phyloP scores from a whole-genome alignment of 1,140 invertebrate genomes.

The Stenopsyche tienmushanensis region DNA sequence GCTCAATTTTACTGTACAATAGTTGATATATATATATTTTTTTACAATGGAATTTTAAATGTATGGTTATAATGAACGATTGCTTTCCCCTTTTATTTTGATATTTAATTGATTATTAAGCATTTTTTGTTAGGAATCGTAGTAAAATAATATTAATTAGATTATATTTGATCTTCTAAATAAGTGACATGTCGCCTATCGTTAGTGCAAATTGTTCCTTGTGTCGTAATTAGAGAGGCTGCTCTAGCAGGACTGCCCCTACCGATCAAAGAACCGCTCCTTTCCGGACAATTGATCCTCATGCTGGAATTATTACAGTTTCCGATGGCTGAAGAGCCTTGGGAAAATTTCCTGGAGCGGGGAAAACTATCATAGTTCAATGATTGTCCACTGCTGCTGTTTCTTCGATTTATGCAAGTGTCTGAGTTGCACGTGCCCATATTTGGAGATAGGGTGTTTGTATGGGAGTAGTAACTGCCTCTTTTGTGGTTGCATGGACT shows the following conservation, averaged over 20 bases:
- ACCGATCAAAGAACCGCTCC: background rate
- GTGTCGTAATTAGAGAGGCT: conserved; percentile 28
- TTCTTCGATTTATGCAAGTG: conserved; percentile 27
- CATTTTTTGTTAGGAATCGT: too few species aligned
- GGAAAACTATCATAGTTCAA: conserved; percentile 10
- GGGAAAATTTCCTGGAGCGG: conserved; percentile 18
- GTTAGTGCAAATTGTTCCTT: conserved; percentile 33
- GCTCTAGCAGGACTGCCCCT: conserved; percentile 33
- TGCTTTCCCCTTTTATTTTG: too few species aligned
- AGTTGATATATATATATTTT: too few species aligned
- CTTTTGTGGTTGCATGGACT: conserved; percentile 14
- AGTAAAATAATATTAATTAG: too few species aligned
- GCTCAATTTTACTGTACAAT: too few species aligned
- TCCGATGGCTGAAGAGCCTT: background rate
- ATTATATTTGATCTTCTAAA: conserved; percentile 39
- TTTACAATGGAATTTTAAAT: too few species aligned
- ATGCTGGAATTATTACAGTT: background rate
- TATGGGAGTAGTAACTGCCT: conserved; percentile 6
- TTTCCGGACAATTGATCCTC: conserved; percentile 1
- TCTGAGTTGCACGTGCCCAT: conserved; percentile 19
- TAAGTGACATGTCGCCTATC: conserved; percentile 34
- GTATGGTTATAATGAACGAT: too few species aligned
- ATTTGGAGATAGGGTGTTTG: conserved; percentile 9
- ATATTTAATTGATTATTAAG: too few species aligned
- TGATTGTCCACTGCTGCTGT: conserved; percentile 12